Conservation (phyloP, 2,888 invertebrate genomes). For the Heliconius ethilla region DNA sequence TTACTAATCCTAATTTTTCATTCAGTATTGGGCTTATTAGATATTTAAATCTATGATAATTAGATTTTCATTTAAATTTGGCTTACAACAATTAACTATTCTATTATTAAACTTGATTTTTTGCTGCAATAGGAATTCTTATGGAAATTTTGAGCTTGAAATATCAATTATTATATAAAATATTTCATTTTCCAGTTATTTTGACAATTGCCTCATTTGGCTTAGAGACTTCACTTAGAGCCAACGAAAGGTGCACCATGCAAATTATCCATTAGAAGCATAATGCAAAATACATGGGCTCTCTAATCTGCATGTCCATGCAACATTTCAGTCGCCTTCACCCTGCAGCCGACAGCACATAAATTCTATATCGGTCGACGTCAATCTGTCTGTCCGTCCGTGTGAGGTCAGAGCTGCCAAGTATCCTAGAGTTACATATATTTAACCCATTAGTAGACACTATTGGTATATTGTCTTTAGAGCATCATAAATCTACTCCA, state of each 20-base stretch:
- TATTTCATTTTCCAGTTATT: neutral
- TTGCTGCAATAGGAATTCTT: no score
- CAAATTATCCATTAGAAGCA: slow-evolving; percentile 7
- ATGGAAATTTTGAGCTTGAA: no score
- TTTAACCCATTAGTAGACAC: neutral
- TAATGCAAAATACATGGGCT: neutral
- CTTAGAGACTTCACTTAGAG: neutral
- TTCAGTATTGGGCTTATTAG: no score
- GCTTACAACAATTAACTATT: no score
- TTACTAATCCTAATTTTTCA: neutral
- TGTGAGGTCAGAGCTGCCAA: slow-evolving; percentile 30
- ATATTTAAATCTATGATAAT: no score
- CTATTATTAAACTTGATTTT: no score
- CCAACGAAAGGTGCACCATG: neutral
- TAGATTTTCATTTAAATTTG: no score
- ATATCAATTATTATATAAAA: neutral
- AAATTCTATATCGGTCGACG: slow-evolving; percentile 44
- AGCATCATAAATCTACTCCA: neutral
- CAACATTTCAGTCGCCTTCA: slow-evolving; percentile 56
- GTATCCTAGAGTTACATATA: neutral
- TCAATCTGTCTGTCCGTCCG: slow-evolving; percentile 53
- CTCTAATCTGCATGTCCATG: slow-evolving; percentile 22
- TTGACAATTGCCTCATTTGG: neutral
- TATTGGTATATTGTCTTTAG: neutral
- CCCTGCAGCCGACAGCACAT: slow-evolving; percentile 54